phyloP scores from a whole-genome alignment of 2,888 invertebrate genomes.

The Cabera pusaria region DNA sequence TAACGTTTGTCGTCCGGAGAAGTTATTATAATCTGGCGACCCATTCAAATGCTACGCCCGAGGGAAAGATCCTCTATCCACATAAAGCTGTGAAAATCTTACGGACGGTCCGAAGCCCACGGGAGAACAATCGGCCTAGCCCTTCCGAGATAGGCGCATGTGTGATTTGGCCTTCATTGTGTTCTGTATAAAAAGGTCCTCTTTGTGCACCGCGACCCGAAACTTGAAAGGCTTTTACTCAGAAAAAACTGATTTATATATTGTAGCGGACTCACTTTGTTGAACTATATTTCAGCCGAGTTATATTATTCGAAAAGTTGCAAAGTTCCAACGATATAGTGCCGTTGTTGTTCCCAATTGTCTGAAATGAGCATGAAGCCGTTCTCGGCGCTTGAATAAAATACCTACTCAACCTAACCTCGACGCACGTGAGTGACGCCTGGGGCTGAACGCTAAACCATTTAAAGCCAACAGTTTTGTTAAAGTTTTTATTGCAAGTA shows the following conservation, averaged over 20 bases:
- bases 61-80: constrained; percentile 36
- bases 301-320: constrained; percentile 13
- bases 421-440: constrained; percentile 24
- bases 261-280: constrained; percentile 17
- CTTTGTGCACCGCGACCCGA: constrained; percentile 40
- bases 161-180: constrained; percentile 54
- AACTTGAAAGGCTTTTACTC: constrained; percentile 40
- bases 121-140: constrained; percentile 48
- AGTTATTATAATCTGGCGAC: constrained; percentile 55
- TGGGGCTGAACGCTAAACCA: constrained; percentile 18
- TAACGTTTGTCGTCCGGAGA: constrained; percentile 30
- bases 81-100: constrained; percentile 52
- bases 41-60: constrained; percentile 48
- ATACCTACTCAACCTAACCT: constrained; percentile 36
- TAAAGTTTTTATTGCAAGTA: too few species aligned
- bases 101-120: constrained; percentile 40
- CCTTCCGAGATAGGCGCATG: constrained; percentile 44
- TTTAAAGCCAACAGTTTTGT: too few species aligned
- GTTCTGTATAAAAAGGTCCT: constrained; percentile 42
- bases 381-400: constrained; percentile 39
- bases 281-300: constrained; percentile 12
- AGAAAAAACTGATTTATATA: constrained; percentile 21
- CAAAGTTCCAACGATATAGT: constrained; percentile 9
- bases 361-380: constrained; percentile 29
- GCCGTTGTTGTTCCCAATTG: constrained; percentile 18